These are phyloP conservation scores for Saccostrea glomerata DNA, from an alignment of 1,140 invertebrate species.

Conservation along the genomic window DNA sequence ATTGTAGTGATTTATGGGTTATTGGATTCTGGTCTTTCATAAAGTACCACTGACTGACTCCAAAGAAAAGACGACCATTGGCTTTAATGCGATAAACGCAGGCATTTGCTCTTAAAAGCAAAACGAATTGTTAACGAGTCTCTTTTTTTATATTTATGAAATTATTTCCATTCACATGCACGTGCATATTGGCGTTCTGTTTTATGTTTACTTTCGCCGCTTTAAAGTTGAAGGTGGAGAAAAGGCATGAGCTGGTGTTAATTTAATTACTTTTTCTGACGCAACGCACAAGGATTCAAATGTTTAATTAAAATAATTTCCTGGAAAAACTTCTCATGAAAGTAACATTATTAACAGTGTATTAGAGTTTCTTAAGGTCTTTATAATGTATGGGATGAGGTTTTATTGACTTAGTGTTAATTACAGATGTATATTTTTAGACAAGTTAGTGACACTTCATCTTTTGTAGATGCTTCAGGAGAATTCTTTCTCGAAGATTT, in stretches of 20 bases:
- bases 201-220: neutral
- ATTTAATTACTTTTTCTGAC: constrained; percentile 31
- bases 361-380: neutral
- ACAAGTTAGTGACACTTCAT: too few species aligned
- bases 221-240: neutral
- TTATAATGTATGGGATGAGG: too few species aligned
- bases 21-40: constrained; percentile 31
- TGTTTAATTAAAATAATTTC: constrained; percentile 9
- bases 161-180: constrained; percentile 27
- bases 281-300: neutral
- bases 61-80: neutral
- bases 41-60: neutral
- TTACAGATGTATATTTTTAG: too few species aligned
- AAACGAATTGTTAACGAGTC: neutral
- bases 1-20: constrained; percentile 27
- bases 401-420: too few species aligned
- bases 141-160: constrained; percentile 19
- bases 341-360: neutral
- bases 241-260: neutral
- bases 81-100: neutral
- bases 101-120: neutral
- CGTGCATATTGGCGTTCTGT: constrained; percentile 20
- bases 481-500: too few species aligned
- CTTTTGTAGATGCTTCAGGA: too few species aligned
- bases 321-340: neutral